Percentiles rank a stretch among this genome's conserved stretches.
These are phyloP conservation scores for Drosophila bunnanda DNA, from an alignment of 2,888 invertebrate species.

Conservation along the genomic window DNA sequence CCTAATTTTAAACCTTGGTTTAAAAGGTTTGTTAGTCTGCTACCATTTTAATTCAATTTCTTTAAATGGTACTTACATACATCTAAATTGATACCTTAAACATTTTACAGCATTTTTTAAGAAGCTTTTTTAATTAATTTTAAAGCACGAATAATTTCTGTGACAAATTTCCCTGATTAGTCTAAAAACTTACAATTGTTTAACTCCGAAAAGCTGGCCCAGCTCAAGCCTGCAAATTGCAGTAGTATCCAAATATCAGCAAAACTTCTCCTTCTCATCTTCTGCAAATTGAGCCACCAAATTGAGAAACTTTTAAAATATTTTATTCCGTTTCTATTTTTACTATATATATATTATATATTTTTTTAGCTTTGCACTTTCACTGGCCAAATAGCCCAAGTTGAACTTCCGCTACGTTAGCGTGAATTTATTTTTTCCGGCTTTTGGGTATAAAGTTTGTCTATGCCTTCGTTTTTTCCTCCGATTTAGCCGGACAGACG, in stretches of 20 bases:
- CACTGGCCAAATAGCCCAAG: slow-evolving; percentile 61
- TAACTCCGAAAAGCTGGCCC: slow-evolving; percentile 79
- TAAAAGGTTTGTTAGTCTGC: too few species aligned
- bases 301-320: slow-evolving; percentile 48
- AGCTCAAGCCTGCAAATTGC: slow-evolving; percentile 56
- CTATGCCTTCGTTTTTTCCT: neutral
- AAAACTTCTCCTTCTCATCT: slow-evolving; percentile 52
- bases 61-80: too few species aligned
- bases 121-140: neutral
- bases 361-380: slow-evolving; percentile 56
- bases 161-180: neutral
- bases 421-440: slow-evolving; percentile 43
- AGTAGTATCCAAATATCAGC: slow-evolving; percentile 51
- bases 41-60: too few species aligned
- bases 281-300: slow-evolving; percentile 30
- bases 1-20: too few species aligned
- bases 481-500: slow-evolving; percentile 57
- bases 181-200: slow-evolving; percentile 81
- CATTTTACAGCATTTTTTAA: neutral
- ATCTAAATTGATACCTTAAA: neutral
- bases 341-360: too few species aligned
- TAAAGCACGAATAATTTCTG: too few species aligned
- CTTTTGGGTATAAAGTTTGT: slow-evolving; percentile 39
- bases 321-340: slow-evolving; percentile 16
- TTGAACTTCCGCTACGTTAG: slow-evolving; percentile 61